Percentiles rank a stretch among this genome's conserved stretches.
These are phyloP conservation scores for Ryuthela nishihirai DNA, from an alignment of 2,888 invertebrate species.

Conservation along the genomic window DNA sequence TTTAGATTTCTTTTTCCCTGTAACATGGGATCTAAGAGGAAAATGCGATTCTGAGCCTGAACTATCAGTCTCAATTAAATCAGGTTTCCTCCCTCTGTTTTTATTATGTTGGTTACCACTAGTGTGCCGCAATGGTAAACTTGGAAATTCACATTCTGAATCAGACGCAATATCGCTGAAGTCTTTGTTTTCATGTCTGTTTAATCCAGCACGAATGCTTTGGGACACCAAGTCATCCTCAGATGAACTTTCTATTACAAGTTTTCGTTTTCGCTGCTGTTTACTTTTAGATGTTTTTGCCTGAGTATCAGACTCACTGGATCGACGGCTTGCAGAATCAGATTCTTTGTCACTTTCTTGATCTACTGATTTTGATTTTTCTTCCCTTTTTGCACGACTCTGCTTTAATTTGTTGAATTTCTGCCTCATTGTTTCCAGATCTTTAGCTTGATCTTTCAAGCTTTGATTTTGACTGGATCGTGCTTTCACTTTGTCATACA, in stretches of 20 bases:
- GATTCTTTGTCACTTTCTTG: slow-evolving; percentile 43
- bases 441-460: slow-evolving; percentile 61
- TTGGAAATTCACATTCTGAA: slow-evolving; percentile 36
- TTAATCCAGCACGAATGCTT: slow-evolving; percentile 15
- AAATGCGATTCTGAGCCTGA: slow-evolving; percentile 30
- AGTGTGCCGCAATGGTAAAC: slow-evolving; percentile 18
- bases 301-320: slow-evolving; percentile 41
- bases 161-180: slow-evolving; percentile 35
- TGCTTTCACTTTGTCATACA: slow-evolving; percentile 96
- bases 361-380: slow-evolving; percentile 32
- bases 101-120: slow-evolving; percentile 3
- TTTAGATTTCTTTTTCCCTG: slow-evolving; percentile 19
- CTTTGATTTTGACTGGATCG: slow-evolving; percentile 63
- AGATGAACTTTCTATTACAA: slow-evolving; percentile 42
- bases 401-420: slow-evolving; percentile 85
- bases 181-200: slow-evolving; percentile 27
- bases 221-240: slow-evolving; percentile 31
- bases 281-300: slow-evolving; percentile 29
- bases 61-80: slow-evolving; percentile 21
- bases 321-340: slow-evolving; percentile 37
- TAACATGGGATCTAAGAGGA: slow-evolving; percentile 6
- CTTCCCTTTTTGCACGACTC: slow-evolving; percentile 54
- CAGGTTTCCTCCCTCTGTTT: slow-evolving; percentile 21
- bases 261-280: slow-evolving; percentile 41
- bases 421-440: slow-evolving; percentile 75